Evolutionary conservation across 2,888 invertebrate genomes (phyloP).

Genomic region (Chymomyza amoena): DNA sequence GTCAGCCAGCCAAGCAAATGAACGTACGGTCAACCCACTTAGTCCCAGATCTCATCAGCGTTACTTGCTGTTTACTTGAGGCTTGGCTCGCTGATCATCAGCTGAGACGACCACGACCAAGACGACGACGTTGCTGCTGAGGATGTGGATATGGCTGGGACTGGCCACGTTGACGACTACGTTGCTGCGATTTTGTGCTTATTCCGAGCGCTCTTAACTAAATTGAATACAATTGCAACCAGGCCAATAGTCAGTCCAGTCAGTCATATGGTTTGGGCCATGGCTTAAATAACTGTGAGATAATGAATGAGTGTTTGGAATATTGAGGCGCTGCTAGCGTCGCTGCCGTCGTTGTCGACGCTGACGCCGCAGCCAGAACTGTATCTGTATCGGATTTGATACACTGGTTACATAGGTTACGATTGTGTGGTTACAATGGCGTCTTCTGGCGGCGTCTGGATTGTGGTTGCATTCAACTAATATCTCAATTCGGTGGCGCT

Average conservation of each 20-base stretch:
- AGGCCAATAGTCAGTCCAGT: no score
- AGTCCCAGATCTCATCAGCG: slow-evolving; percentile 60
- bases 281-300: slow-evolving; percentile 41
- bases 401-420: neutral
- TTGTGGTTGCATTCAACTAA: slow-evolving; percentile 38
- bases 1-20: slow-evolving; percentile 9
- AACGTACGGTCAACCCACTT: slow-evolving; percentile 46
- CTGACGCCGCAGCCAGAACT: slow-evolving; percentile 10
- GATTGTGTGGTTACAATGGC: neutral
- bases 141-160: neutral
- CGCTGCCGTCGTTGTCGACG: slow-evolving; percentile 6
- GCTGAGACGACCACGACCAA: neutral
- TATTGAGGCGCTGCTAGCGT: slow-evolving; percentile 44
- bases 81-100: slow-evolving; percentile 1
- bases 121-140: neutral
- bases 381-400: neutral
- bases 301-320: slow-evolving; percentile 72
- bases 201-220: slow-evolving; percentile 44
- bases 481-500: slow-evolving; percentile 59
- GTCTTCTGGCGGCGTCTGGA: neutral
- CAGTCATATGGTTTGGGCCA: slow-evolving; percentile 11
- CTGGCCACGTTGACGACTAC: slow-evolving; percentile 11
- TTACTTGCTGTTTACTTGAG: slow-evolving; percentile 11
- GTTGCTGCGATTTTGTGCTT: slow-evolving; percentile 4
- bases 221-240: slow-evolving; percentile 68